A percentile compares a stretch with the other conserved stretches of the same genome.
These are phyloP conservation scores for Danio aesculapii DNA, from an alignment of 2,797 vertebrate species.

Conservation along the genomic window DNA sequence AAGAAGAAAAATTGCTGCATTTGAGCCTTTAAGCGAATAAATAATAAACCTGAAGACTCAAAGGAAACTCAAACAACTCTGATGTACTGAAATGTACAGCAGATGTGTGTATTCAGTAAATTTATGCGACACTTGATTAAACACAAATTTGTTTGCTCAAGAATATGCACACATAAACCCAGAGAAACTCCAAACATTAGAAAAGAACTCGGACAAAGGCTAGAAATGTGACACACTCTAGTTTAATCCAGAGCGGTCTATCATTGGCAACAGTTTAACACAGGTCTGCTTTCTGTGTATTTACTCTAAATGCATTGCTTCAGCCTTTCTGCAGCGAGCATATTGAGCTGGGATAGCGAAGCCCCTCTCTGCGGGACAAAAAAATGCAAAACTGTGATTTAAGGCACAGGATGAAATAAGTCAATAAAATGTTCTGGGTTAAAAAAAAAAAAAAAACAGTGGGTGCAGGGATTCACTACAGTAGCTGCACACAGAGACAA, in stretches of 20 bases:
- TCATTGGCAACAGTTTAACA: background rate
- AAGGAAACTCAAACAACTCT: background rate
- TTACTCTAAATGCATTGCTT: conserved; percentile 3
- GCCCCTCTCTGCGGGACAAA: background rate
- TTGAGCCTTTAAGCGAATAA: background rate
- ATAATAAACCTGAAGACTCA: background rate
- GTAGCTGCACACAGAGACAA: background rate
- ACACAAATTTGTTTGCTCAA: too few species aligned
- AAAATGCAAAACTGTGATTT: background rate
- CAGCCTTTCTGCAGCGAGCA: background rate
- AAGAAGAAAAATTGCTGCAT: background rate
- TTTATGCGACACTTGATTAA: background rate
- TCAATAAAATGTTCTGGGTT: conserved; percentile 5
- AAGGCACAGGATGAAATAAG: conserved; percentile 15
- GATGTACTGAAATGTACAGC: background rate
- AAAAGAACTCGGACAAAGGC: background rate
- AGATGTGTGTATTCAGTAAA: background rate
- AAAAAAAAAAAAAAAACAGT: conserved; percentile 6
- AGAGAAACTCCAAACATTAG: background rate
- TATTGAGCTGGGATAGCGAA: background rate
- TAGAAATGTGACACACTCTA: background rate
- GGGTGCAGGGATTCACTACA: background rate
- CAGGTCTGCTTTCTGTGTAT: background rate
- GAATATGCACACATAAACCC: background rate
- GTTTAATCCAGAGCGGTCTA: background rate